Base-by-base conservation (phyloP, 2,113 vertebrate genomes). In the Tupaia chinensis region DNA sequence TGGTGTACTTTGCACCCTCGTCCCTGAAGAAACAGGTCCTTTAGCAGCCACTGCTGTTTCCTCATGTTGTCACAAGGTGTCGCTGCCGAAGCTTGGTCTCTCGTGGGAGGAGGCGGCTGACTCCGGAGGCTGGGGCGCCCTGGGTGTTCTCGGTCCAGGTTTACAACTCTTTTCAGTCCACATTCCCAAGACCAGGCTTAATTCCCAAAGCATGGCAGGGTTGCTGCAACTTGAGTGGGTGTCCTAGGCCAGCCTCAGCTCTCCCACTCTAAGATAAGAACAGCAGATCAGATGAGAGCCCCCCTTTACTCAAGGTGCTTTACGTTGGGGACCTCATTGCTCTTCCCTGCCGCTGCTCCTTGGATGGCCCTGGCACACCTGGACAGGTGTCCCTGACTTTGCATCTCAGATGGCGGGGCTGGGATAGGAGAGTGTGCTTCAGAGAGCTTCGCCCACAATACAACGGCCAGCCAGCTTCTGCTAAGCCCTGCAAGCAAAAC, bases 51-150 rank as follows among this genome's bases (percentile, higher is more conserved):
- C 70, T 69, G 7, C 44, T 7, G 13, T 54, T 92, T 76, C 84
- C 63, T 29, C 16, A 44, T 1, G 19, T 58, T 9, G 82, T 74
- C 96, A 77, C 87, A 25, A 89, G 94, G 87, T 73, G 87, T 89
- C 93, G 8, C 91, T 87, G 56, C 88, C 70, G 95, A 22, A 6
- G 19, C 61, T 91, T 22, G 19, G 25, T 56, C 15, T 32, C 60
- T n/a, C 1, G 1, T 3, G 0, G 65, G 70, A 14, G 9, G 58
- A 3, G 1, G 70, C 93, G 15, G 56, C 63, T 14, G 12, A 19
- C 96, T 79, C 25, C 16, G 0, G 69, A 53, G 27, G 65, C 11
- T 9, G 29, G 89, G 63, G 9, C 5, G 84, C 54, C 56, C 7
- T 19, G 9, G 19, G 25, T 4, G 80, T 10, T 34, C 56, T 13